These are phyloP conservation scores for Zonitis immaculata DNA, from an alignment of 2,888 invertebrate species.

Conservation along the genomic window DNA sequence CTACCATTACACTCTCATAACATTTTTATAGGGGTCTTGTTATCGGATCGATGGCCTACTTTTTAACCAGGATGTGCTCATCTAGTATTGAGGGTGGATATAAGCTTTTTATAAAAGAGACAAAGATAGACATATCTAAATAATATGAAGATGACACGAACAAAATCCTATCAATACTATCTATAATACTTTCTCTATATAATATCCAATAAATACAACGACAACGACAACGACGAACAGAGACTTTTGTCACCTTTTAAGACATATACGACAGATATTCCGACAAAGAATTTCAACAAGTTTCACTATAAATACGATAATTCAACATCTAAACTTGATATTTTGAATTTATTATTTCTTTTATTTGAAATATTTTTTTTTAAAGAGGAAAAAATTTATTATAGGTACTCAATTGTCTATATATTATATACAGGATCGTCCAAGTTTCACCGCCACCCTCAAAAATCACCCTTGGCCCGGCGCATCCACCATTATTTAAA, in stretches of 20 bases:
- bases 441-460: too few species aligned
- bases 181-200: too few species aligned
- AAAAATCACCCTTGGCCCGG: too few species aligned
- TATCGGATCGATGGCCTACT: conserved; percentile 34
- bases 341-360: too few species aligned
- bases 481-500: too few species aligned
- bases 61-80: conserved; percentile 21
- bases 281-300: background rate
- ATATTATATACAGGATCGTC: too few species aligned
- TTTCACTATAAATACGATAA: background rate
- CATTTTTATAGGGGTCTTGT: conserved; percentile 33
- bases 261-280: background rate
- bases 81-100: conserved; percentile 26
- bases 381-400: too few species aligned
- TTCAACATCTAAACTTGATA: background rate
- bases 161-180: background rate
- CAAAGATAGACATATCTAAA: background rate
- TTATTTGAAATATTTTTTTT: too few species aligned
- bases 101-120: conserved; percentile 5
- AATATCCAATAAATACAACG: background rate
- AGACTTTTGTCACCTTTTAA: background rate
- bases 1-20: conserved; percentile 33
- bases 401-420: too few species aligned
- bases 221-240: background rate
- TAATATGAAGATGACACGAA: background rate